Base-by-base conservation (phyloP, 2,888 invertebrate species). In the Erpobdella octoculata region DNA sequence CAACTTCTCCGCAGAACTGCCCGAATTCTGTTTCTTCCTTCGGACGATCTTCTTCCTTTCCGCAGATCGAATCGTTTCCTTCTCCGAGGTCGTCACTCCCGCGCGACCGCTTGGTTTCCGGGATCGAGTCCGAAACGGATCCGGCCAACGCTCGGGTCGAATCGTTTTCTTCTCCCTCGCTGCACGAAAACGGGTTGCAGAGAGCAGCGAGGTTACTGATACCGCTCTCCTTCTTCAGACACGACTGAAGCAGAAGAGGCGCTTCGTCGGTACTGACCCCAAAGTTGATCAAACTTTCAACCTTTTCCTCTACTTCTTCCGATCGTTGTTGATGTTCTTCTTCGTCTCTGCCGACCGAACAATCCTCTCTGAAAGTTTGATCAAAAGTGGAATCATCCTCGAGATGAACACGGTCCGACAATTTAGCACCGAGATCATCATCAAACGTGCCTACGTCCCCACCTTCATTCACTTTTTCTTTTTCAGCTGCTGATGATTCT, bases 91-190 rank as follows among this genome's bases (percentile, higher is more conserved):
- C 62, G 6, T 62, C 62, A 62, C 68, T 41, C 33, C 28, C 31
- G 28, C 41, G 38, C 53, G 28, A 12, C 53, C 28, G 53, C 53
- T 25, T 21, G 31, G 58, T 48, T 69, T 69, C 69, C n/a, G n/a
- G n/a, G n/a, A n/a, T n/a, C n/a, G n/a, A n/a, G n/a, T n/a, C n/a
- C 18, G 53, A 48, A 46, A 21, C n/a, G n/a, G 31, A 48, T 25
- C 46, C 46, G n/a, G 53, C 58, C n/a, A 48, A 18, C 8, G 48
- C 33, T 58, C n/a, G 2, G 33, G 46, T 69, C 9, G 69, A 69
- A 28, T 28, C 46, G 5, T 15, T 48, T 12, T 48, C 46, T 21
- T 9, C 28, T n/a, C 21, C 28, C 28, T 28, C 46, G 62, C 35
- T 62, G n/a, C 53, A 25, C 21, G n/a, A 1, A 28, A 28, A 53